Evolutionary conservation across 2,113 vertebrate genomes (phyloP), one percentile per base, ranked within the genome.

Genomic region (Prochilodus magdalenae): DNA sequence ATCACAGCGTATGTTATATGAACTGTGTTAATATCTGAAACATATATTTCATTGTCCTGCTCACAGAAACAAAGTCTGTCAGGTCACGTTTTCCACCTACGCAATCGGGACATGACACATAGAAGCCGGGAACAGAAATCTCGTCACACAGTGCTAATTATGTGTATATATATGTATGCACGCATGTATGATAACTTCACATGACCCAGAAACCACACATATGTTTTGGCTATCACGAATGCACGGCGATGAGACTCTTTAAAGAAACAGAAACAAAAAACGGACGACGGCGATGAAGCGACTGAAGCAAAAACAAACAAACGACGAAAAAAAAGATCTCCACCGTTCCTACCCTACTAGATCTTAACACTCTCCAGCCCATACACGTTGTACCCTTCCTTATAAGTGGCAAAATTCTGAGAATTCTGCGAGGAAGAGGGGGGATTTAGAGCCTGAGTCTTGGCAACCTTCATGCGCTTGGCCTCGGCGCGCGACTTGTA

Each of bases 371-470:
- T 98, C 95, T 98, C 97, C 96, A 98, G 97, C 95, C 97, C 97
- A 95, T 98, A 98, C 93, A 98, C 97, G 96, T 98, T 98, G 97
- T 98, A 98, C 96, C 97, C 97, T 95, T 98, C 97, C 96, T 98
- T 98, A 94, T 98, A 98, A 95, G 97, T 98, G 93, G 96, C 96
- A 96, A 98, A 98, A 96, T 97, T 97, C 95, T 96, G 96, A 78
- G 96, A 97, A 94, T 97, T 97, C 95, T 97, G 96, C n/a, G 96
- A 97, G 94, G 95, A 97, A 95, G 95, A 94, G 94, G 95, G 93
- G 94, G 96, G 95, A 88, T 97, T 96, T 96, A 96, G 95, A 91
- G 94, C 96, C 94, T 97, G 94, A 90, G 94, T 98, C 96, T 97
- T 97, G 95, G 97, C 96, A 95, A 99, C 97, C 95, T 99, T 99